phyloP scores from a whole-genome alignment of 2,113 vertebrate species.

The Lasiurus cinereus region DNA sequence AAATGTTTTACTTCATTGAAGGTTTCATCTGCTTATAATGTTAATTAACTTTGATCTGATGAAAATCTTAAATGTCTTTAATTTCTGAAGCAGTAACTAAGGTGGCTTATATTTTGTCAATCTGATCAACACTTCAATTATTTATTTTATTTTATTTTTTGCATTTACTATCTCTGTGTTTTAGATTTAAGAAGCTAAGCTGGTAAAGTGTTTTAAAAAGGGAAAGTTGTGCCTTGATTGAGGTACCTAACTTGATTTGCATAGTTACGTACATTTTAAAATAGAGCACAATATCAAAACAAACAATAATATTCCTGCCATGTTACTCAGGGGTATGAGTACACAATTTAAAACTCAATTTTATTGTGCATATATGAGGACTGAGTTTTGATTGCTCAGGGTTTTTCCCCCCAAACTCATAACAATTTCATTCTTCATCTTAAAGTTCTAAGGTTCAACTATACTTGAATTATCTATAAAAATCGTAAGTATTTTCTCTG shows the following conservation, averaged over 20 bases:
- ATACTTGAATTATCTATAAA: constrained; percentile 79
- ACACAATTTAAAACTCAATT: constrained; percentile 77
- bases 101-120: no score
- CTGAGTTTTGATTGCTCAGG: constrained; percentile 72
- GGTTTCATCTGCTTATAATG: background rate
- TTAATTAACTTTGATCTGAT: constrained; percentile 38
- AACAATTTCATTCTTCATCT: constrained; percentile 75
- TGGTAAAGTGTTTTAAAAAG: background rate
- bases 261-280: constrained; percentile 74
- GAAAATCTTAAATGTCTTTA: constrained; percentile 63
- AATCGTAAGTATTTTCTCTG: constrained; percentile 64
- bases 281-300: constrained; percentile 72
- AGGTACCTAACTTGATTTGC: constrained; percentile 74
- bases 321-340: constrained; percentile 73
- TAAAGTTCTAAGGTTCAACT: constrained; percentile 75
- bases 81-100: background rate
- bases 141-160: constrained; percentile 19
- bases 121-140: background rate
- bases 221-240: constrained; percentile 47
- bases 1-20: background rate
- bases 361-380: constrained; percentile 72
- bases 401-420: constrained; percentile 43
- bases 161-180: constrained; percentile 23
- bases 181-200: constrained; percentile 45
- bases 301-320: constrained; percentile 74